These are phyloP conservation scores for Centropus unirufus DNA, from an alignment of 2,113 vertebrate genomes.

Conservation along the genomic window DNA sequence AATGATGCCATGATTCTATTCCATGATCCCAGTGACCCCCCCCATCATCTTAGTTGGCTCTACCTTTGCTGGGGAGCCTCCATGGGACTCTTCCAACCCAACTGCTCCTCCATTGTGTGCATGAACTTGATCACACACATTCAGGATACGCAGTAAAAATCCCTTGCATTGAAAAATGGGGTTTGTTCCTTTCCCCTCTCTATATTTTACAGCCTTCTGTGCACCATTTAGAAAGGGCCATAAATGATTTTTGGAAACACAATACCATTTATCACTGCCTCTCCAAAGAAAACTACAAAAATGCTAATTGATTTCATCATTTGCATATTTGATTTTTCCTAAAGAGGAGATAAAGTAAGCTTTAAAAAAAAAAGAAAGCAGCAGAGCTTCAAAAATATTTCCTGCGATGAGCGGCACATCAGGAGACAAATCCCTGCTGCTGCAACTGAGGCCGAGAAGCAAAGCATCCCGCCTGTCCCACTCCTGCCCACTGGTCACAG, in stretches of 20 bases:
- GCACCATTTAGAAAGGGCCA: background rate
- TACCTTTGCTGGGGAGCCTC: background rate
- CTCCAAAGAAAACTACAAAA: slow-evolving; percentile 36
- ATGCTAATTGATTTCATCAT: slow-evolving; percentile 50
- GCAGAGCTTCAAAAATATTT: slow-evolving; percentile 25
- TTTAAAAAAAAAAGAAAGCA: background rate
- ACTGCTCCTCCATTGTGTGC: background rate
- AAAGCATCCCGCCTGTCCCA: background rate
- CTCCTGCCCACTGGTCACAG: background rate
- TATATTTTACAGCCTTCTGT: background rate
- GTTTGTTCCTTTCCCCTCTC: background rate
- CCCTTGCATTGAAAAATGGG: background rate
- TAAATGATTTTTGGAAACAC: background rate
- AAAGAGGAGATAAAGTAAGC: slow-evolving; percentile 17
- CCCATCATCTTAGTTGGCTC: background rate
- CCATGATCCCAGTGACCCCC: background rate
- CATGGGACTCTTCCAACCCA: background rate
- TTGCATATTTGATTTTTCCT: slow-evolving; percentile 57
- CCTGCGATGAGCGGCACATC: background rate
- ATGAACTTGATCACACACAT: background rate
- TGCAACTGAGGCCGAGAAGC: background rate
- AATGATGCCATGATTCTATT: too few relatives aligned
- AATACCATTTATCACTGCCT: background rate
- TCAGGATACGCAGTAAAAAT: background rate
- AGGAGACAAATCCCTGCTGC: background rate